phyloP scores from a whole-genome alignment of 2,113 vertebrate species.

The Chaetodon auriga region DNA sequence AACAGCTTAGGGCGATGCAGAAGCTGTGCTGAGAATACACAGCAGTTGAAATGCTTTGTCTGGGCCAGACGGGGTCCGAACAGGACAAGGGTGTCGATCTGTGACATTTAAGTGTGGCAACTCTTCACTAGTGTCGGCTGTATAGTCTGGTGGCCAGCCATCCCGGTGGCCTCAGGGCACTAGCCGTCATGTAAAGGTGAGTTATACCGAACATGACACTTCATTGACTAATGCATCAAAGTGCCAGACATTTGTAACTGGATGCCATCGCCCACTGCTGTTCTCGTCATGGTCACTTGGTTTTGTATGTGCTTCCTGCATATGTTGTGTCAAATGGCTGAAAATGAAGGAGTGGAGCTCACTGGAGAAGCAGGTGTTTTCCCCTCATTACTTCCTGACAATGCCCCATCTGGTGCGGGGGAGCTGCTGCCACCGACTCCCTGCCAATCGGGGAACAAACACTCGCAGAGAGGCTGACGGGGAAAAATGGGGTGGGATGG shows the following conservation, averaged over 20 bases:
- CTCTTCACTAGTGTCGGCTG: neutral
- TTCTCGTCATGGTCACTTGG: constrained; percentile 74
- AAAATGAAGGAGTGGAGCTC: constrained; percentile 67
- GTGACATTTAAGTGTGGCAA: constrained; percentile 14
- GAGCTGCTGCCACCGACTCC: constrained; percentile 62
- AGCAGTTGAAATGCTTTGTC: constrained; percentile 15
- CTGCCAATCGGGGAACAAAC: constrained; percentile 77
- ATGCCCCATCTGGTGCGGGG: constrained; percentile 79
- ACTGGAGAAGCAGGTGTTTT: constrained; percentile 79
- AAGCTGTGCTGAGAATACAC: constrained; percentile 53
- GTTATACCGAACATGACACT: constrained; percentile 43
- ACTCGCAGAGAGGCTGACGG: constrained; percentile 63
- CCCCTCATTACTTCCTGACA: constrained; percentile 82
- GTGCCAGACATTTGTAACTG: constrained; percentile 34
- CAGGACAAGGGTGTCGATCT: constrained; percentile 18
- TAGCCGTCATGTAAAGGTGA: constrained; percentile 25
- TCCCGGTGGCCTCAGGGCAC: neutral
- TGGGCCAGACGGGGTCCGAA: neutral
- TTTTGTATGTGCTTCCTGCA: constrained; percentile 66
- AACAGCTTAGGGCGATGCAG: constrained; percentile 38
- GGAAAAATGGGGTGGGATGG: constrained; percentile 52
- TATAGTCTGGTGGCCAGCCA: neutral
- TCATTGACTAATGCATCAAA: constrained; percentile 35
- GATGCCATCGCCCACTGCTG: constrained; percentile 53
- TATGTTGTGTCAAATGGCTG: constrained; percentile 72